These are phyloP conservation scores for Tragelaphus scriptus DNA, from an alignment of 2,113 vertebrate genomes.

Conservation along the genomic window DNA sequence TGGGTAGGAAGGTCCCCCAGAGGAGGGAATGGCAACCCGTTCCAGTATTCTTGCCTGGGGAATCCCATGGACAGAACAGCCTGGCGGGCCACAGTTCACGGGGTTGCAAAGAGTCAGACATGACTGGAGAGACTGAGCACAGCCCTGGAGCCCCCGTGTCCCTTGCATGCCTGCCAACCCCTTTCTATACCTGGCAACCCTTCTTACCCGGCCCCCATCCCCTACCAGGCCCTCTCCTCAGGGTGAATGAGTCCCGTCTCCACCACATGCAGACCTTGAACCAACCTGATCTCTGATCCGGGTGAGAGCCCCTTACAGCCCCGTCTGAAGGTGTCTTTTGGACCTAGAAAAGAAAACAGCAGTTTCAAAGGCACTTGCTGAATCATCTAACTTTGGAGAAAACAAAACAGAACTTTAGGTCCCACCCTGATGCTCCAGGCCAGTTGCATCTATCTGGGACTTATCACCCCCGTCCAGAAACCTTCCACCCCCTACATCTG, in stretches of 20 bases:
- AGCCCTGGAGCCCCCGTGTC: rapidly evolving
- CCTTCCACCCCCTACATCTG: too few relatives aligned
- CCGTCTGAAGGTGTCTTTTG: too few relatives aligned
- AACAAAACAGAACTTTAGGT: too few relatives aligned
- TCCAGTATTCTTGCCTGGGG: neutral
- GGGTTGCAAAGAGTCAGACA: neutral
- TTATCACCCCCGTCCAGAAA: too few relatives aligned
- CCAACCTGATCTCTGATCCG: neutral
- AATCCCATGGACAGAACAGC: neutral
- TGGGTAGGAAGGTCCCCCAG: rapidly evolving
- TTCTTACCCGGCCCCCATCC: neutral
- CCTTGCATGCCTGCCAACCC: too few relatives aligned
- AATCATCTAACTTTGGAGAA: too few relatives aligned
- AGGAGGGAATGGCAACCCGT: rapidly evolving
- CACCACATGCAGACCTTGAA: neutral
- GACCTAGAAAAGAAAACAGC: too few relatives aligned
- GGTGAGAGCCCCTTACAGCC: neutral
- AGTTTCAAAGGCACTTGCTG: too few relatives aligned
- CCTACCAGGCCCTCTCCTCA: neutral
- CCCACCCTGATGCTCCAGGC: too few relatives aligned
- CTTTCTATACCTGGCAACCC: neutral
- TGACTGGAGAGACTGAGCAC: rapidly evolving
- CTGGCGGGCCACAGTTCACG: rapidly evolving
- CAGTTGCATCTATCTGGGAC: too few relatives aligned
- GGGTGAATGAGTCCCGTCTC: neutral